A percentile compares a stretch with the other conserved stretches of the same genome.
These are phyloP conservation scores for Gasteruption jaculator DNA, from an alignment of 2,888 invertebrate species.

Conservation along the genomic window DNA sequence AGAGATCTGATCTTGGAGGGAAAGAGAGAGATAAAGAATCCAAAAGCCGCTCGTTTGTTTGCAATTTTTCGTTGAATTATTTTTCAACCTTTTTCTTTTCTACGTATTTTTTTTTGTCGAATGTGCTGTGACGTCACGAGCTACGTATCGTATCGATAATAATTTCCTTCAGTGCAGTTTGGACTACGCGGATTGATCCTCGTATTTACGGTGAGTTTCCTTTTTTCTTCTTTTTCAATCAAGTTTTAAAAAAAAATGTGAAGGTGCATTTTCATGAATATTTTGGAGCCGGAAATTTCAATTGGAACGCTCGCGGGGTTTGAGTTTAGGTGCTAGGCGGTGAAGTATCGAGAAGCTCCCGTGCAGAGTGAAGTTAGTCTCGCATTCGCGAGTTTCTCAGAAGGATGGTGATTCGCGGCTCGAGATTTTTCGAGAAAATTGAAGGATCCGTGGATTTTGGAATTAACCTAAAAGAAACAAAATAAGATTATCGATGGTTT, in stretches of 20 bases:
- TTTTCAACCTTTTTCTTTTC: constrained; percentile 5
- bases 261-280: too few species aligned
- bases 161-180: constrained; percentile 10
- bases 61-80: too few species aligned
- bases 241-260: background rate
- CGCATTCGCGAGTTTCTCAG: background rate
- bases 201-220: constrained; percentile 41
- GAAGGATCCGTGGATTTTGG: too few species aligned
- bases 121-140: background rate
- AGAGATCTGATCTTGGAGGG: too few species aligned
- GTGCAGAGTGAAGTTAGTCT: too few species aligned
- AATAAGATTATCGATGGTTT: too few species aligned
- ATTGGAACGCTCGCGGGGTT: too few species aligned
- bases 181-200: constrained; percentile 42
- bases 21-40: constrained; percentile 13
- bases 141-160: constrained; percentile 1
- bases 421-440: constrained; percentile 1
- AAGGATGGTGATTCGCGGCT: background rate
- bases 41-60: too few species aligned
- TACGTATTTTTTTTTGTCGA: constrained; percentile 4
- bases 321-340: too few species aligned
- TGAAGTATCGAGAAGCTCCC: too few species aligned
- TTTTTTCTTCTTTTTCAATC: background rate
- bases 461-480: too few species aligned
- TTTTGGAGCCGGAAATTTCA: too few species aligned